Percentiles rank a stretch among this genome's conserved stretches.
Evolutionary conservation across 2,797 vertebrate genomes (phyloP).

Genomic region (Columba guinea): DNA sequence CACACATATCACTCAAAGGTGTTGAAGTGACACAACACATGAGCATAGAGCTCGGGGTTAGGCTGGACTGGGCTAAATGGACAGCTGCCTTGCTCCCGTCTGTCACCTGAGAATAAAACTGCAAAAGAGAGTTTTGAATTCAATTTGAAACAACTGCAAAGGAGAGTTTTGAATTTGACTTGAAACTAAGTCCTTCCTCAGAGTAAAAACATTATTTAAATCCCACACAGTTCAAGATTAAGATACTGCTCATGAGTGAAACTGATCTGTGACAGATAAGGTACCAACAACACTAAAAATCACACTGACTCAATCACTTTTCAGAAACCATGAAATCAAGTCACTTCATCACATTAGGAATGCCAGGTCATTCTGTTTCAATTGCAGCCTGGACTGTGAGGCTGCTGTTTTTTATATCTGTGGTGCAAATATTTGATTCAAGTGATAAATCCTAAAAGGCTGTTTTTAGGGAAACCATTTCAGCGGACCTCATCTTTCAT

Average conservation of each 20-base stretch:
- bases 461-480: not conserved
- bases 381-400: constrained; percentile 14
- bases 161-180: not conserved
- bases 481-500: not conserved
- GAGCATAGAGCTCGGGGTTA: not conserved
- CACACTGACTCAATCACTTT: constrained; percentile 6
- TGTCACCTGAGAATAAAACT: not conserved
- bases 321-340: constrained; percentile 46
- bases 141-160: not conserved
- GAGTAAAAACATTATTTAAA: not conserved
- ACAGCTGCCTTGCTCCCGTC: not conserved
- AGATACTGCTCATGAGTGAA: not conserved
- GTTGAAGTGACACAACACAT: not conserved
- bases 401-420: constrained; percentile 3
- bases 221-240: constrained; percentile 18
- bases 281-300: constrained; percentile 13
- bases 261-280: not conserved
- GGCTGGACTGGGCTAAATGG: not conserved
- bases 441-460: not conserved
- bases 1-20: not conserved
- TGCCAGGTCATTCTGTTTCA: constrained; percentile 34
- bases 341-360: constrained; percentile 48
- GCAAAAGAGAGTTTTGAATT: not conserved
- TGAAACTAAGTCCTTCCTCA: not conserved
- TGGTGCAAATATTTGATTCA: constrained; percentile 32